phyloP scores from a whole-genome alignment of 92 coral and sea anemone genomes.

The Scolanthus callimorphus region DNA sequence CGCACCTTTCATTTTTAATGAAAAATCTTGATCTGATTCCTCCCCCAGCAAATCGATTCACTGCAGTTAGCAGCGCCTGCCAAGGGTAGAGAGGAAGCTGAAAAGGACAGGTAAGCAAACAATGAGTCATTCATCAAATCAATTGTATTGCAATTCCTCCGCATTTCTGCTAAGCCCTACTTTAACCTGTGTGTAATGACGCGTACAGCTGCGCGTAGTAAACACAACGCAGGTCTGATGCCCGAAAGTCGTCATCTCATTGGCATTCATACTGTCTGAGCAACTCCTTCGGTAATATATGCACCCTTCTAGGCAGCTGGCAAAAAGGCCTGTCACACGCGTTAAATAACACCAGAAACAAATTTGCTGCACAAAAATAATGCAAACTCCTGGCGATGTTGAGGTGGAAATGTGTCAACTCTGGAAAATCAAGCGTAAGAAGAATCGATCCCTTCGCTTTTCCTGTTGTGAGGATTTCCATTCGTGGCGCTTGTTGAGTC shows the following conservation, averaged over 20 bases:
- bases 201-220: too few relatives aligned
- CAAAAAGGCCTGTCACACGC: not conserved
- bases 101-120: slow-evolving; percentile 83
- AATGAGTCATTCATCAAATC: too few relatives aligned
- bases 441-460: too few relatives aligned
- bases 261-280: slow-evolving; percentile 9
- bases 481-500: too few relatives aligned
- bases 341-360: not conserved
- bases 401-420: slow-evolving; percentile 44
- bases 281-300: slow-evolving; percentile 30
- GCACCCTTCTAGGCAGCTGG: slow-evolving; percentile 7
- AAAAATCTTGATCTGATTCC: not conserved
- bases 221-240: too few relatives aligned
- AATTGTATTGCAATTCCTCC: too few relatives aligned
- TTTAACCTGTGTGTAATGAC: too few relatives aligned
- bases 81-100: slow-evolving; percentile 67
- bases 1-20: not conserved
- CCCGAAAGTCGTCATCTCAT: too few relatives aligned
- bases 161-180: too few relatives aligned
- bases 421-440: slow-evolving; percentile 35
- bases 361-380: slow-evolving; percentile 10
- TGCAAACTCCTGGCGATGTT: slow-evolving; percentile 27
- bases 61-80: slow-evolving; percentile 75
- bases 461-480: too few relatives aligned
- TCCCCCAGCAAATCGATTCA: slow-evolving; percentile 76